Percentiles rank a stretch among this genome's conserved stretches.
phyloP scores from a whole-genome alignment of 2,888 invertebrate genomes.

The Erannis defoliaria region DNA sequence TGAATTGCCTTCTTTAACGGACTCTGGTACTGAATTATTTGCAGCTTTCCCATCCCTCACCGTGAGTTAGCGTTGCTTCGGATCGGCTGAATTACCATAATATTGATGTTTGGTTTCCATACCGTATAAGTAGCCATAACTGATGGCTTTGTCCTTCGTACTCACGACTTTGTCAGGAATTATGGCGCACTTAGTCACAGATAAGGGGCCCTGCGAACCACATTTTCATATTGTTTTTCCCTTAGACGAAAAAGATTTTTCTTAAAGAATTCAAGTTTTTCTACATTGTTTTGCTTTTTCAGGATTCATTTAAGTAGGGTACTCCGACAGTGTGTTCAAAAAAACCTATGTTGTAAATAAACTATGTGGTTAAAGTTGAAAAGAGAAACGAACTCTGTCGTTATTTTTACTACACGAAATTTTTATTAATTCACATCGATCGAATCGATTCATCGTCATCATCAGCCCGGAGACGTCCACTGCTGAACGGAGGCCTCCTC shows the following conservation, averaged over 20 bases:
- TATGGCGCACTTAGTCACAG: conserved; percentile 43
- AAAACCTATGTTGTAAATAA: no score
- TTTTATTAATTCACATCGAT: no score
- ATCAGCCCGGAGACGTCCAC: no score
- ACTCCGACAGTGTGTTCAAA: no score
- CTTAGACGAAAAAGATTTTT: neutral
- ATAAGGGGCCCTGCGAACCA: conserved; percentile 26
- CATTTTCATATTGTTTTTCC: conserved; percentile 43
- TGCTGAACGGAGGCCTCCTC: no score
- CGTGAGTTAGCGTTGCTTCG: conserved; percentile 39
- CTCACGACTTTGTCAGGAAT: conserved; percentile 38
- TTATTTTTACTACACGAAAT: no score
- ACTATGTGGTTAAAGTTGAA: no score
- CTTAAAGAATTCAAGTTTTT: neutral
- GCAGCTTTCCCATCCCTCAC: conserved; percentile 32
- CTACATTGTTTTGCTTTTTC: neutral
- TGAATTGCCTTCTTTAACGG: neutral
- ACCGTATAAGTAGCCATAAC: conserved; percentile 42
- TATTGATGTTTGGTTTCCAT: conserved; percentile 49
- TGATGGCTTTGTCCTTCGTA: conserved; percentile 38
- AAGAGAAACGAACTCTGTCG: no score
- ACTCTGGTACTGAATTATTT: neutral
- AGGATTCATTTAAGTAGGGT: no score
- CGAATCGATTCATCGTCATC: no score
- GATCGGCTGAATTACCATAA: conserved; percentile 44